phyloP scores from a whole-genome alignment of 2,797 vertebrate species.

The Erethizon dorsatum region DNA sequence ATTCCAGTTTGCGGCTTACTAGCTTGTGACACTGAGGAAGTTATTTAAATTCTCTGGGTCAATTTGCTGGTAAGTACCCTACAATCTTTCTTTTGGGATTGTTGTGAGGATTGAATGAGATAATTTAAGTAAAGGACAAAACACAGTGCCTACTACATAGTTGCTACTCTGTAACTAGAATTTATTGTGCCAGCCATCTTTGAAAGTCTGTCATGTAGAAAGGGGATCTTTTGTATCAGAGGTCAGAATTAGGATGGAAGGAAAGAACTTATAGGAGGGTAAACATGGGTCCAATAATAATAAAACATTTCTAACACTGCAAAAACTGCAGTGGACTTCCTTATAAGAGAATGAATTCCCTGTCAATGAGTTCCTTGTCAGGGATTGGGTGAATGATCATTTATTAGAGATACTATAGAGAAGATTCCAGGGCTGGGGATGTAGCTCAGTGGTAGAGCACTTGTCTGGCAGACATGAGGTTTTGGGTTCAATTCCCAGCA shows the following conservation, averaged over 20 bases:
- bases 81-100: not conserved
- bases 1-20: slow-evolving; percentile 14
- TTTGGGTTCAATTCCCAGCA: not conserved
- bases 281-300: not conserved
- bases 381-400: not conserved
- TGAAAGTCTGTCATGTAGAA: slow-evolving; percentile 30
- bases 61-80: not conserved
- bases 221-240: not conserved
- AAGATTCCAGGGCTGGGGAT: not conserved
- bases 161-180: slow-evolving; percentile 8
- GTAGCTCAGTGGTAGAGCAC: not conserved
- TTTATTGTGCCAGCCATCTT: not conserved
- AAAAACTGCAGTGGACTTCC: not conserved
- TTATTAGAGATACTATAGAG: not conserved
- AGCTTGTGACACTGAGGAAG: slow-evolving; percentile 45
- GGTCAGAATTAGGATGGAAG: slow-evolving; percentile 16
- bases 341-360: not conserved
- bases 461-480: not conserved
- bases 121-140: not conserved
- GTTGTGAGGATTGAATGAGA: not conserved
- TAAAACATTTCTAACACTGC: not conserved
- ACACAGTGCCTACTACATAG: not conserved
- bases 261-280: slow-evolving; percentile 3
- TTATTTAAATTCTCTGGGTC: not conserved
- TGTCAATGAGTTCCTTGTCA: not conserved